Evolutionary conservation across 2,113 vertebrate species (phyloP).

Genomic region (Ovis canadensis): DNA sequence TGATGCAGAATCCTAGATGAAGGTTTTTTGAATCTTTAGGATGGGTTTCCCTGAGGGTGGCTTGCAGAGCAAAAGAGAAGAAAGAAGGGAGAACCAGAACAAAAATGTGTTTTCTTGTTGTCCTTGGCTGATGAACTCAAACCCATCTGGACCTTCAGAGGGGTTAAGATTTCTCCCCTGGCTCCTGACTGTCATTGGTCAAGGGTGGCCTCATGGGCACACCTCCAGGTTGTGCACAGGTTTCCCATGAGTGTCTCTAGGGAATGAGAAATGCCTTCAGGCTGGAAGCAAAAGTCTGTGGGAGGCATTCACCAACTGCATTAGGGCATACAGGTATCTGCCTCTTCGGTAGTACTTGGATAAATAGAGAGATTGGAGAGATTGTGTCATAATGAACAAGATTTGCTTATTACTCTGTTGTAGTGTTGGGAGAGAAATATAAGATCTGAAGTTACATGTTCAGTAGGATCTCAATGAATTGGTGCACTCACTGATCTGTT

Average conservation of each 20-base stretch:
- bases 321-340: neutral
- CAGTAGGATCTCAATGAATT: neutral
- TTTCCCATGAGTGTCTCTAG: neutral
- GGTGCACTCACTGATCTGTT: neutral
- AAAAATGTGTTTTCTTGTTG: neutral
- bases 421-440: neutral
- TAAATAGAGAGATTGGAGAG: neutral
- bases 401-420: neutral
- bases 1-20: neutral
- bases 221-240: neutral
- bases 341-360: neutral
- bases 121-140: neutral
- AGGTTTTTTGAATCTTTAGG: neutral
- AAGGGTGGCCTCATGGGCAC: neutral
- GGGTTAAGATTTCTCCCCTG: neutral
- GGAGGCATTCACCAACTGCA: neutral
- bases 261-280: neutral
- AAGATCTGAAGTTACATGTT: neutral
- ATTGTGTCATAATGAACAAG: neutral
- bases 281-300: neutral
- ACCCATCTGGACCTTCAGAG: neutral
- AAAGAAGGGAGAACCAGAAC: neutral
- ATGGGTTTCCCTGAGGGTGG: rapidly evolving
- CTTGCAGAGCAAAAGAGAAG: neutral
- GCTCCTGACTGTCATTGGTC: neutral